Conservation (phyloP, 2,797 vertebrate genomes). For the Phataginus tricuspis region DNA sequence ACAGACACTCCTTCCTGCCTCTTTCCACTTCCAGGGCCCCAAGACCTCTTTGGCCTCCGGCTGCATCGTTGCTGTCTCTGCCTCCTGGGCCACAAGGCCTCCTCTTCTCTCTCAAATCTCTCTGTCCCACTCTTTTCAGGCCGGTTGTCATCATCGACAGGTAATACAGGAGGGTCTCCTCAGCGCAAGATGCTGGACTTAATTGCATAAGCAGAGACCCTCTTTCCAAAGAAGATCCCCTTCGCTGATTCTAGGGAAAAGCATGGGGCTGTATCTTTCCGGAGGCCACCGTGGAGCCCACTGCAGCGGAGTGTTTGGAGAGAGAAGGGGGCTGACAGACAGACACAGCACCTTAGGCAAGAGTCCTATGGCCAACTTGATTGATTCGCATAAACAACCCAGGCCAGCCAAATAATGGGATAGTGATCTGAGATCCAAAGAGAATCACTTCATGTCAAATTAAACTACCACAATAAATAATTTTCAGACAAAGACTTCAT, state of each 20-base stretch:
- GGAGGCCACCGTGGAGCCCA: not conserved
- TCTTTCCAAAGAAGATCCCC: not conserved
- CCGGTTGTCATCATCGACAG: not conserved
- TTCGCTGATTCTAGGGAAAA: not conserved
- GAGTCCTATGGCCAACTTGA: not conserved
- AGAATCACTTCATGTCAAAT: not conserved
- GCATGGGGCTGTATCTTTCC: no score
- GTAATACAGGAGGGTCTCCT: not conserved
- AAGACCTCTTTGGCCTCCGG: accelerated
- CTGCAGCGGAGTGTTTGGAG: not conserved
- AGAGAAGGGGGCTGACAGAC: not conserved
- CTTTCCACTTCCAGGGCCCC: no score
- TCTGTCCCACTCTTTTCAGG: not conserved
- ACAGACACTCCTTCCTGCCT: no score
- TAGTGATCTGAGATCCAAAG: not conserved
- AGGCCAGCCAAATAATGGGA: no score
- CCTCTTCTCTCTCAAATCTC: not conserved
- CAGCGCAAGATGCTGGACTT: not conserved
- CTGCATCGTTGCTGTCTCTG: not conserved
- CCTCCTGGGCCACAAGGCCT: not conserved
- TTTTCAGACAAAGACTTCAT: not conserved
- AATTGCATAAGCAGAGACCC: not conserved
- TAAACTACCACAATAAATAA: not conserved
- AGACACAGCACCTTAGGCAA: no score
- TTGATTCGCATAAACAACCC: not conserved